Evolutionary conservation across 2,797 vertebrate genomes (phyloP), one percentile per base, ranked within the genome.

Genomic region (Gouania willdenowi): DNA sequence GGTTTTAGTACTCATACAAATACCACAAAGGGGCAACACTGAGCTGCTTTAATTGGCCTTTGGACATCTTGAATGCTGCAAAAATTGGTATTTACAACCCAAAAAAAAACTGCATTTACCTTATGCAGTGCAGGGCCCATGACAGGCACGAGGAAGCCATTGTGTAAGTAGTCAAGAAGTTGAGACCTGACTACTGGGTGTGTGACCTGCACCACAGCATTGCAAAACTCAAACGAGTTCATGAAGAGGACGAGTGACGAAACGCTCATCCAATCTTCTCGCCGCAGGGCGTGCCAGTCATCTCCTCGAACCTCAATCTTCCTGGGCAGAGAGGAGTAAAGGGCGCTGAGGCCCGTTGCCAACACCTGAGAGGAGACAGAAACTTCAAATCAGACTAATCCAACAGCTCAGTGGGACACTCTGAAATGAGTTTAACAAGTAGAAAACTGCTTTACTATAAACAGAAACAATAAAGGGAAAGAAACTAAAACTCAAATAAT

Each of bases 211-310:
- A 95, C 91, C 49, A 98, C 94, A 0, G 96, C 95, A 0, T 98
- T 98, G 81, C 95, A 98, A 85, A 98, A 98, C 76, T 98, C 96
- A 1, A 98, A 79, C 0, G 94, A 97, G 82, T 93, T 98, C 94
- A 98, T 98, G 79, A 98, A 98, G 10, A 97, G 88, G 3, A 92
- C 93, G 0, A 98, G 88, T 0, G 94, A 91, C 0, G 96, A 90
- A 36, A 96, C 93, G 0, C 91, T 87, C 1, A 92, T 86, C 95
- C 96, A 98, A 85, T 98, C 96, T 75, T 97, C 94, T 0, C 92
- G 83, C 28, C 93, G 89, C 66, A 98, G 79, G 15, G 91, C 92
- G 8, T 98, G 94, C 96, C 96, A 98, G 75, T 98, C 95, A 0
- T 98, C 96, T 0, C 94, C 93, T 0, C 89, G 90, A 19, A 93